Base-by-base conservation (phyloP, 2,797 vertebrate species). In the Oophaga sylvatica region DNA sequence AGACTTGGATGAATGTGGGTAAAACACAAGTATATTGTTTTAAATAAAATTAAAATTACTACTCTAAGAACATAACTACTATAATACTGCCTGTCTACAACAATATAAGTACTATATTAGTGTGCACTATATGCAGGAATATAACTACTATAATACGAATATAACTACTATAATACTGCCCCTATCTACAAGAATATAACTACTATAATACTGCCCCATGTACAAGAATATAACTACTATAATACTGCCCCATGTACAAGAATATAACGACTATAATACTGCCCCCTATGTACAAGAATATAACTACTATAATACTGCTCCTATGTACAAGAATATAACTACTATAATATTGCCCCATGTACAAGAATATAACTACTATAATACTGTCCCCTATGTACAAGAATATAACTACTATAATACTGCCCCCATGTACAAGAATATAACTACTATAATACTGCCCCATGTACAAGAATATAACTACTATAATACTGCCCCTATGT, bases 1-100 rank as follows among this genome's bases (percentile, higher is more conserved):
- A 11, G 90, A 93, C 0, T 93, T 97, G 88, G 96, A 95, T 19
- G 96, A 96, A 95, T 94, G 97, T 97, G 83, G 95, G 94, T 53
- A 26, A n/a, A 9, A 7, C 4, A 62, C 56, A 26, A 17, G 6
- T 53, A 20, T 20, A 41, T 7, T 67, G 20, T 7, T 12, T 22
- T n/a, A 2, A 26, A 77, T 53, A 76, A 8, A 1, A 41, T 22
- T 22, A 67, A 20, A 41, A 73, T 45, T 20, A 73, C 70, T 65
- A 26, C 63, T 73, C 20, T 73, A 73, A 73, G n/a, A 67, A 29
- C 13, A 67, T 15, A 67, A 29, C 65, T 67, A 29, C n/a, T 67
- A 67, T 67, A 67, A 67, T 67, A 9, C 70, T 41, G 70, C 35
- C n/a, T 67, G 29, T 67, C 0, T 67, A 67, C 65, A 67, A 29